Conservation (phyloP, 2,797 vertebrate genomes). For the Pseudomugil gertrudae region DNA sequence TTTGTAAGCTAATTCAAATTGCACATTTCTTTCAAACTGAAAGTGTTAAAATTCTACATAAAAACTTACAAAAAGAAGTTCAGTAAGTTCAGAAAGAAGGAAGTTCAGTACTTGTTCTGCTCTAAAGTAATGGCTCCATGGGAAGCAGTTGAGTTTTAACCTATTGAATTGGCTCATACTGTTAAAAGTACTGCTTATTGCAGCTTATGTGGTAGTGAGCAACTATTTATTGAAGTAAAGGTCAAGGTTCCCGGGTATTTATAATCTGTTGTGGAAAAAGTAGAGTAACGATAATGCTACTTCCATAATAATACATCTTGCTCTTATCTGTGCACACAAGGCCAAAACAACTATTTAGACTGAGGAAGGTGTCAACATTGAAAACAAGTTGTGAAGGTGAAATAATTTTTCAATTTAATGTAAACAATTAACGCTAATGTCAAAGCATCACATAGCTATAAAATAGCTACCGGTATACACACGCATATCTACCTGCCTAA, state of each 20-base stretch:
- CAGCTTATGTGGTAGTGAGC: background rate
- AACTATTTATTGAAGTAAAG: background rate
- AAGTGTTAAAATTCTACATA: no score
- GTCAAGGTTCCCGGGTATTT: background rate
- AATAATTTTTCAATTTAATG: background rate
- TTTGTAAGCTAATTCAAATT: no score
- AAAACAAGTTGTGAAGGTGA: background rate
- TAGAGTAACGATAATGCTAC: no score
- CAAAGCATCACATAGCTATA: no score
- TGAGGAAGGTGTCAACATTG: background rate
- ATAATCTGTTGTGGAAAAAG: background rate
- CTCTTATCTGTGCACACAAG: background rate
- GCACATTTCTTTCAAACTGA: background rate
- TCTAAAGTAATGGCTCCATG: background rate
- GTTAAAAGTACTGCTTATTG: background rate
- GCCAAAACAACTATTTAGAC: background rate
- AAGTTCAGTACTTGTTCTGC: no score
- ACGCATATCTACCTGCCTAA: no score
- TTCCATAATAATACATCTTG: background rate
- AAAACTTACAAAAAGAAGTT: no score
- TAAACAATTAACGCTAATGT: background rate
- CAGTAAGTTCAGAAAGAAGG: no score
- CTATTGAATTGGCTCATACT: no score
- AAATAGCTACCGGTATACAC: no score
- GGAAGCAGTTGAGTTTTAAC: background rate